Conservation (phyloP, 2,888 invertebrate species). For the Notocelia uddmanniana region DNA sequence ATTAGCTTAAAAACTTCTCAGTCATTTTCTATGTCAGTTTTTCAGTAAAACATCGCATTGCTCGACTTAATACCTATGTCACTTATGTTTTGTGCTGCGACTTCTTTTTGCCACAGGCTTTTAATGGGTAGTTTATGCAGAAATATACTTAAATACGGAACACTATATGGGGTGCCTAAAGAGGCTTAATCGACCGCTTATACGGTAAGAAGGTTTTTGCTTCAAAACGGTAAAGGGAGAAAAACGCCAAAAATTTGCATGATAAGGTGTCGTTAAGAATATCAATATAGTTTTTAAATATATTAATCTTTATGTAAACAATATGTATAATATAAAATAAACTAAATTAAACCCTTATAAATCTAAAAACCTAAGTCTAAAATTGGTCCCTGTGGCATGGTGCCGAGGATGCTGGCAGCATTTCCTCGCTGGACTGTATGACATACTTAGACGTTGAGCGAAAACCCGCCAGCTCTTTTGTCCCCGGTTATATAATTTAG, state of each 20-base stretch:
- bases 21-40: not conserved
- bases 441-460: too few relatives aligned
- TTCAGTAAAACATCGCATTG: not conserved
- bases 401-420: too few relatives aligned
- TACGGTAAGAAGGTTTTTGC: constrained; percentile 10
- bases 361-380: too few relatives aligned
- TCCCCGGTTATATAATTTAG: too few relatives aligned
- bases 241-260: not conserved
- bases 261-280: not conserved
- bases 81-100: constrained; percentile 14
- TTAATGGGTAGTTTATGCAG: constrained; percentile 40
- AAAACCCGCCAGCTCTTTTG: too few relatives aligned
- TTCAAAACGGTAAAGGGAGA: constrained; percentile 1
- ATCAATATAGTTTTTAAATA: not conserved
- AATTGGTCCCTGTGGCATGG: too few relatives aligned
- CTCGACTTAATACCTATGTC: constrained; percentile 17
- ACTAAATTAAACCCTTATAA: too few relatives aligned
- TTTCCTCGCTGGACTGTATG: too few relatives aligned
- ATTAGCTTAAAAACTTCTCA: too few relatives aligned
- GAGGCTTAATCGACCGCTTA: constrained; percentile 27
- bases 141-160: constrained; percentile 30
- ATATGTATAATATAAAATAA: too few relatives aligned
- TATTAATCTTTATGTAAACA: too few relatives aligned
- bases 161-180: constrained; percentile 30
- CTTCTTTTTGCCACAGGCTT: constrained; percentile 12